Evolutionary conservation across 2,797 vertebrate species (phyloP).

Genomic region (Lacerta agilis): DNA sequence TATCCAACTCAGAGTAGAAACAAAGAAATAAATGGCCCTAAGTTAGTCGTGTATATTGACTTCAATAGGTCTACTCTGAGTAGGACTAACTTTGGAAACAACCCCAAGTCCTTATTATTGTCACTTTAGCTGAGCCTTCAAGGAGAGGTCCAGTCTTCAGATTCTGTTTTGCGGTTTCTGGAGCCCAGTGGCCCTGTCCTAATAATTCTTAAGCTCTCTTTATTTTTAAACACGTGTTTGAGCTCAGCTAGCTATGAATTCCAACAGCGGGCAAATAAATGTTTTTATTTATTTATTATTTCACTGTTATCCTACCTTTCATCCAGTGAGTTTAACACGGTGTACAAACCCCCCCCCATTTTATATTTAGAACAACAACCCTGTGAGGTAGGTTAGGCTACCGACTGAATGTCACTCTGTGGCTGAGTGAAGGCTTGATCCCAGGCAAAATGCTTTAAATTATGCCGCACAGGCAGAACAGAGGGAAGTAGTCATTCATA

Average conservation of each 20-base stretch:
- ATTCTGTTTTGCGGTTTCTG: not conserved
- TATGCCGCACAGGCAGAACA: not conserved
- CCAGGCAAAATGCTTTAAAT: not conserved
- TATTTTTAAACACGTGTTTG: not conserved
- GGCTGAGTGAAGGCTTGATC: not conserved
- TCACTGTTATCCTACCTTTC: not conserved
- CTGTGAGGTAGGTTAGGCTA: not conserved
- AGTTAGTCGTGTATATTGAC: no score
- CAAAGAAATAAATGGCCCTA: no score
- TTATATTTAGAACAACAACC: not conserved
- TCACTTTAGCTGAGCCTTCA: no score
- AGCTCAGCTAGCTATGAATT: not conserved
- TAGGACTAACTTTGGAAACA: no score
- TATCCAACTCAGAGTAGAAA: no score
- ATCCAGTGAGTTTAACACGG: not conserved
- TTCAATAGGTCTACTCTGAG: no score
- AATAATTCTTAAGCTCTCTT: not conserved
- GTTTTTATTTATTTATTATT: not conserved
- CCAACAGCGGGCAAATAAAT: not conserved
- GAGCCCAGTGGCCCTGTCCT: not conserved
- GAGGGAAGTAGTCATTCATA: not conserved
- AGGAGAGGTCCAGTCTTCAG: no score
- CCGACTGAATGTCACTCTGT: not conserved
- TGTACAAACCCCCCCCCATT: not conserved
- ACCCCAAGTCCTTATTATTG: not conserved